Conservation (phyloP, 2,888 invertebrate genomes). For the Heliconius cydno region DNA sequence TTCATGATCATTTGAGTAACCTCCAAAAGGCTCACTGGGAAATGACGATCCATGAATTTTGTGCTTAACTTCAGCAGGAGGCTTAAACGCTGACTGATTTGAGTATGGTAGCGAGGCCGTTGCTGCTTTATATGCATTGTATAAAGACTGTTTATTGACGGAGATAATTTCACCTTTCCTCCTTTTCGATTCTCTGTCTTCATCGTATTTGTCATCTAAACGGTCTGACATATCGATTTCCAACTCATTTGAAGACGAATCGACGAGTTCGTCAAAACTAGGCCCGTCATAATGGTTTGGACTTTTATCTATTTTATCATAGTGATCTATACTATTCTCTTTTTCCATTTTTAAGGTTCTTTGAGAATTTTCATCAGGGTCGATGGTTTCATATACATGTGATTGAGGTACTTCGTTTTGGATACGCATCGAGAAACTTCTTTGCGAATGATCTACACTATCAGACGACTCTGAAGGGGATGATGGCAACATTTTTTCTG, state of each 20-base stretch:
- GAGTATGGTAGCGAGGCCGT: slow-evolving; percentile 86
- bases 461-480: slow-evolving; percentile 85
- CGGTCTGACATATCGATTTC: slow-evolving; percentile 91
- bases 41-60: slow-evolving; percentile 69
- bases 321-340: slow-evolving; percentile 69
- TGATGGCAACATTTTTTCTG: slow-evolving; percentile 86
- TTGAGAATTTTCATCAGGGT: slow-evolving; percentile 50
- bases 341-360: slow-evolving; percentile 55
- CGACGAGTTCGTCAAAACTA: slow-evolving; percentile 90
- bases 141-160: slow-evolving; percentile 81
- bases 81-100: slow-evolving; percentile 91
- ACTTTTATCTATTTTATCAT: slow-evolving; percentile 77
- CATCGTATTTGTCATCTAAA: slow-evolving; percentile 85
- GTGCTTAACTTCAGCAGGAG: slow-evolving; percentile 87
- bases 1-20: slow-evolving; percentile 85
- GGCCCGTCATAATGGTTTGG: slow-evolving; percentile 87
- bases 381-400: slow-evolving; percentile 58
- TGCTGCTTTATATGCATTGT: slow-evolving; percentile 81
- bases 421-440: slow-evolving; percentile 84
- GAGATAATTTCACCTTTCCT: slow-evolving; percentile 79
- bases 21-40: slow-evolving; percentile 89
- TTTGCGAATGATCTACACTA: slow-evolving; percentile 85
- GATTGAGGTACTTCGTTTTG: slow-evolving; percentile 59
- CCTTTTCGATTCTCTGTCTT: slow-evolving; percentile 79
- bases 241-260: slow-evolving; percentile 90